phyloP scores from a whole-genome alignment of 2,888 invertebrate species.

The Pheosia tremula region DNA sequence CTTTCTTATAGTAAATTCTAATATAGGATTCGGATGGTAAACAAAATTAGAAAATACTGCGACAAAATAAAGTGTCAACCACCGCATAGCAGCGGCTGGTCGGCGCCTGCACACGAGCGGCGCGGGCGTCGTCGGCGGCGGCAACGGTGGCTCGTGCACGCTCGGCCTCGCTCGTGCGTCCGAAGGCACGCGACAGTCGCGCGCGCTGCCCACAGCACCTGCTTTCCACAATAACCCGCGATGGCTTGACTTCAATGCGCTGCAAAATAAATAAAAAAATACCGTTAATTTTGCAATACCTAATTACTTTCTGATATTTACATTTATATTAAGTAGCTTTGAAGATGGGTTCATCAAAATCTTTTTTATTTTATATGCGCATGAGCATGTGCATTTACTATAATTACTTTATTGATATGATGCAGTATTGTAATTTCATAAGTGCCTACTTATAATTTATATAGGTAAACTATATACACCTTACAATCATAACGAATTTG shows the following conservation, averaged over 20 bases:
- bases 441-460: too few species aligned
- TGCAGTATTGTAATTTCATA: background rate
- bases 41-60: too few species aligned
- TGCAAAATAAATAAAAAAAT: conserved; percentile 29
- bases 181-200: conserved; percentile 76
- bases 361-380: too few species aligned
- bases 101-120: conserved; percentile 24
- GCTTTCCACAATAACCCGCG: conserved; percentile 28
- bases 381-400: too few species aligned
- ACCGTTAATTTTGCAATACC: background rate
- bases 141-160: conserved; percentile 47
- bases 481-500: background rate
- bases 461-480: background rate
- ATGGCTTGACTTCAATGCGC: conserved; percentile 28
- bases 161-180: conserved; percentile 69
- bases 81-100: background rate
- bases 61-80: background rate
- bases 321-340: too few species aligned
- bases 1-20: too few species aligned
- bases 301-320: too few species aligned
- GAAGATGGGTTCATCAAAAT: too few species aligned
- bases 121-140: conserved; percentile 21
- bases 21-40: too few species aligned
- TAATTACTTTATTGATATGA: background rate
- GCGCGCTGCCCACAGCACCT: conserved; percentile 59